A percentile compares a stretch with the other conserved stretches of the same genome.
These are phyloP conservation scores for Apis laboriosa DNA, from an alignment of 1,140 invertebrate genomes.

Conservation along the genomic window DNA sequence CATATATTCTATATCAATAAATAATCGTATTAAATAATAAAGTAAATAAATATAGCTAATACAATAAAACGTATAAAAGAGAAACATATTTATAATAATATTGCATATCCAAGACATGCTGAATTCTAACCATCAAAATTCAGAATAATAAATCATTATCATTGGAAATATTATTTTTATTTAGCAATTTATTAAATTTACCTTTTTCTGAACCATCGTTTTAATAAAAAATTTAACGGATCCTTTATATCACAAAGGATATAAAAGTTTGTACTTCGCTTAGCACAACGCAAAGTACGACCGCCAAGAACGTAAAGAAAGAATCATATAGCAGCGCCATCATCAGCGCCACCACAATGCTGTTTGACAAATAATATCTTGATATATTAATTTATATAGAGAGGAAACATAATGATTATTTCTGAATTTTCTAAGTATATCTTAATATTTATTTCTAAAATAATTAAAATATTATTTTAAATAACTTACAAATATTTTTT, in stretches of 20 bases:
- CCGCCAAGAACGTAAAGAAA: slow-evolving; percentile 43
- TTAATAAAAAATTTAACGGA: slow-evolving; percentile 54
- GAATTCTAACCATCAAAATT: slow-evolving; percentile 9
- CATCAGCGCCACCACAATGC: neutral
- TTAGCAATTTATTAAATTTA: slow-evolving; percentile 47
- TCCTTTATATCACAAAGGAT: slow-evolving; percentile 59
- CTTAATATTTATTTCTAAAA: neutral
- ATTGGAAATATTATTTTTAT: slow-evolving; percentile 63
- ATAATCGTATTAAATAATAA: slow-evolving; percentile 1
- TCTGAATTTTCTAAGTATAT: neutral
- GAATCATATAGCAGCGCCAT: slow-evolving; percentile 13
- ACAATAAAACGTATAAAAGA: neutral
- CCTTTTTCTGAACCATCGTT: slow-evolving; percentile 77
- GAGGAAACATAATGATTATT: neutral
- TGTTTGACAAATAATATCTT: slow-evolving; percentile 18
- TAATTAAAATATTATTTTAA: neutral
- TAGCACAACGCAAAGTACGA: slow-evolving; percentile 25
- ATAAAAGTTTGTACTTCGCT: slow-evolving; percentile 42
- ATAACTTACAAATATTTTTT: neutral
- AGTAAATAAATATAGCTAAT: neutral
- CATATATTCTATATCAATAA: neutral
- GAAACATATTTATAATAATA: slow-evolving; percentile 38
- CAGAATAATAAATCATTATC: neutral
- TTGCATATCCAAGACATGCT: slow-evolving; percentile 24
- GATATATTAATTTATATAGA: slow-evolving; percentile 4